Base-by-base conservation (phyloP, 64 coral and sea anemone species). In the Montipora sp. region DNA sequence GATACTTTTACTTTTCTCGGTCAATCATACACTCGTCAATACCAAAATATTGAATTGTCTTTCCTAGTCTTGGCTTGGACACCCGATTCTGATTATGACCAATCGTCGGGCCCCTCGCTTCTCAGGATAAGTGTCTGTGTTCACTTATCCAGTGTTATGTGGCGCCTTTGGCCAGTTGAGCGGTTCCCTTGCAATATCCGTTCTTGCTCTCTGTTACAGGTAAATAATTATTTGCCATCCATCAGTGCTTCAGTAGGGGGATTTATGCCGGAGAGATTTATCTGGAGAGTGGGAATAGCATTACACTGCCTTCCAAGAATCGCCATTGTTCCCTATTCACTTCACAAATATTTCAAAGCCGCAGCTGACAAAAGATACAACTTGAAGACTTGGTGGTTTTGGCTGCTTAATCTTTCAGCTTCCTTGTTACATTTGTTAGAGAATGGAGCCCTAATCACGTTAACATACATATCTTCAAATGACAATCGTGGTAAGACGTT, bases 261-360 rank as follows among this genome's bases (percentile, higher is more conserved):
- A 47, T 79, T 84, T 49, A 89, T 88, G 69, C 97, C 97, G 11
- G 93, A 98, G 58, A 93, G 58, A 13, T 98, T 94, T 87, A 96
- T 98, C 51, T 98, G 97, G 97, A 95, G 97, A 83, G 88, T 96
- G 36, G 92, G 89, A 81, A 96, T 98, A 87, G 97, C 91, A 68
- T 61, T 95, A 7, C 97, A 98, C 66, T 91, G 90, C 47, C 75
- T 91, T 22, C 92, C 94, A 72, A 79, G 94, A 59, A 19, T 98
- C 1, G 19, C 74, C 5, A 14, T 61, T 12, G 19, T 70, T 6
- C 81, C 63, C 1, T 71, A 21, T 5, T 3, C 4, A 11, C 61
- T 84, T 69, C 45, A 71, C 8, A 84, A 84, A 84, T 47, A 84
- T 84, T 84, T 48, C 46, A 84, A 49, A 69, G 46, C 81, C 4